Conservation (phyloP, 2,797 vertebrate species). For the Micromesistius poutassou region DNA sequence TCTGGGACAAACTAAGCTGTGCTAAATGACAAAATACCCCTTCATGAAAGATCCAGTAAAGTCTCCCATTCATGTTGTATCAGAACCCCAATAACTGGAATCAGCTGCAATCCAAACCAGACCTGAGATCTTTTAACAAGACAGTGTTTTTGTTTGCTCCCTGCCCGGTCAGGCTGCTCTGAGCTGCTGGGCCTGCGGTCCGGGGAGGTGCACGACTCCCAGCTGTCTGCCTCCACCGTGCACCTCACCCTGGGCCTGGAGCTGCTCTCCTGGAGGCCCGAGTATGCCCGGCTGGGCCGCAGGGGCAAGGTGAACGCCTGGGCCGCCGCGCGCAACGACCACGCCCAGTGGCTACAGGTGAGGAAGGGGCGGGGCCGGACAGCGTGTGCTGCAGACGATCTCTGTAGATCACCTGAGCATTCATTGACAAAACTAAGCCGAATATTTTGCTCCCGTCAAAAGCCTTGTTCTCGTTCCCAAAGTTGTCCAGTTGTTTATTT, state of each 20-base stretch:
- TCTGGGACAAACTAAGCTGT: background rate
- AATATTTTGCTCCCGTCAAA: too few species aligned
- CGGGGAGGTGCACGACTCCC: slow-evolving; percentile 81
- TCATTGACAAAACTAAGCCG: too few species aligned
- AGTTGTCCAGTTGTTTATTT: too few species aligned
- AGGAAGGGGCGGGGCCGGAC: too few species aligned
- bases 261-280: slow-evolving; percentile 82
- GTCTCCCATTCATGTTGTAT: too few species aligned
- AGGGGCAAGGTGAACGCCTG: slow-evolving; percentile 87
- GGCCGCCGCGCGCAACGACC: slow-evolving; percentile 82
- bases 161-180: slow-evolving; percentile 73
- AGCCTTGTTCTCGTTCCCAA: too few species aligned
- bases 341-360: slow-evolving; percentile 87
- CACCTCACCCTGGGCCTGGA: slow-evolving; percentile 85
- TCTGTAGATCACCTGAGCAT: too few species aligned
- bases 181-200: slow-evolving; percentile 86
- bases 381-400: too few species aligned
- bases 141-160: background rate
- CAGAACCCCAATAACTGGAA: background rate
- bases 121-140: background rate
- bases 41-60: background rate
- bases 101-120: background rate
- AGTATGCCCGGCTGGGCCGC: slow-evolving; percentile 82
- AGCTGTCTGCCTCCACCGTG: slow-evolving; percentile 81
- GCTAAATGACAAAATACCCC: background rate